phyloP scores from a whole-genome alignment of 2,797 vertebrate species.

The Orientallactaga sibirica region DNA sequence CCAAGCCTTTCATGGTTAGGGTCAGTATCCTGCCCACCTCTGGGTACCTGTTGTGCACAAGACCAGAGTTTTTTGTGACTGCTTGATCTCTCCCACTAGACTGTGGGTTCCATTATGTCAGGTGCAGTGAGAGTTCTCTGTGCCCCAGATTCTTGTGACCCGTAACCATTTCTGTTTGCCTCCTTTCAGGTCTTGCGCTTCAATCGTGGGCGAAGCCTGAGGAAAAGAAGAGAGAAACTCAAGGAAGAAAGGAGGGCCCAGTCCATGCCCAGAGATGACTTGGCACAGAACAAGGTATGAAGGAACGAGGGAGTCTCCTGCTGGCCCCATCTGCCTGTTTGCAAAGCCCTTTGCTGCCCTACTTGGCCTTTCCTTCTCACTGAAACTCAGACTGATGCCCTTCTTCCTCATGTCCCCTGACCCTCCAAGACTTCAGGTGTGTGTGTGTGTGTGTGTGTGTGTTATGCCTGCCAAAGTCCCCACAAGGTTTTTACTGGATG shows the following conservation, averaged over 20 bases:
- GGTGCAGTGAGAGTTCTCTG: not conserved
- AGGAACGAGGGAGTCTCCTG: not conserved
- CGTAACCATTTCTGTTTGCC: slow-evolving; percentile 66
- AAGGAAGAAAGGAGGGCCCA: slow-evolving; percentile 96
- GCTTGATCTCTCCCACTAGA: not conserved
- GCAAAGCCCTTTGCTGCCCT: not conserved
- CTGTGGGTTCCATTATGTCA: not conserved
- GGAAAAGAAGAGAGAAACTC: slow-evolving; percentile 96
- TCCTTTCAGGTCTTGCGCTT: slow-evolving; percentile 93
- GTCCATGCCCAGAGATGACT: slow-evolving; percentile 95
- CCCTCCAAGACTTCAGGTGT: not conserved
- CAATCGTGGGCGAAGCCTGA: slow-evolving; percentile 94
- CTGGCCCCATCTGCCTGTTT: not conserved
- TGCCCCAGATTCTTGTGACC: not conserved
- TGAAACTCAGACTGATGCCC: not conserved
- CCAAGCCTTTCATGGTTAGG: not conserved
- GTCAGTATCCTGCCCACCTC: not conserved
- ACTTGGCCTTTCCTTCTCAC: not conserved
- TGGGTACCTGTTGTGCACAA: not conserved
- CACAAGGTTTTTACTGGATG: not conserved
- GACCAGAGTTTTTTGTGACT: not conserved
- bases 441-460: not conserved
- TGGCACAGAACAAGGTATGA: slow-evolving; percentile 94
- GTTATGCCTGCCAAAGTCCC: not conserved
- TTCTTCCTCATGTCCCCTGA: not conserved